phyloP scores from a whole-genome alignment of 2,888 invertebrate genomes.

The Ellobium chinense region DNA sequence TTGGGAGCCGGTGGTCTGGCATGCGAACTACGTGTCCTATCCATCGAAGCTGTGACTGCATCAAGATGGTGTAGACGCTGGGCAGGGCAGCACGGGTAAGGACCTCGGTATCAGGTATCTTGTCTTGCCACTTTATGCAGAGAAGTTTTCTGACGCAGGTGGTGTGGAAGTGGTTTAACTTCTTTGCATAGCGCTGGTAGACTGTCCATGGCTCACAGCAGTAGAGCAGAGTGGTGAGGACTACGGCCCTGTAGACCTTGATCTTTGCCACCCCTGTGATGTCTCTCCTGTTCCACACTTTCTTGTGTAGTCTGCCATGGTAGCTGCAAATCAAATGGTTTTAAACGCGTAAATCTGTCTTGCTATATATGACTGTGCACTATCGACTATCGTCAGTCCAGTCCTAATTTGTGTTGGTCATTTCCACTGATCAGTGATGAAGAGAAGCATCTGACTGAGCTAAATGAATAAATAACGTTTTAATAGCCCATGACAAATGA shows the following conservation, averaged over 20 bases:
- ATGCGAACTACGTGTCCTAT: slow-evolving; percentile 29
- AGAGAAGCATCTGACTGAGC: too few species aligned
- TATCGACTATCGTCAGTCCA: too few species aligned
- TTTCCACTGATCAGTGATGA: too few species aligned
- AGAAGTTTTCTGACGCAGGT: slow-evolving; percentile 3
- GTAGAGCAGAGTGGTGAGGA: too few species aligned
- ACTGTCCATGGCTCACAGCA: slow-evolving; percentile 17
- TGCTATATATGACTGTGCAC: too few species aligned
- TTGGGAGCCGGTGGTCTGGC: slow-evolving; percentile 23
- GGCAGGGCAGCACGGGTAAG: not conserved
- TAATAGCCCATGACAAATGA: too few species aligned
- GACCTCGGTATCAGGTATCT: too few species aligned
- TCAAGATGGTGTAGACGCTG: slow-evolving; percentile 13
- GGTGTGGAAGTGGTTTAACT: slow-evolving; percentile 30
- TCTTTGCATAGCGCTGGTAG: slow-evolving; percentile 22
- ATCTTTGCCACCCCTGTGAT: not conserved
- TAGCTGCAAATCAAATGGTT: too few species aligned
- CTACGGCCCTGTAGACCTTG: not conserved
- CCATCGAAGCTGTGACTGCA: slow-evolving; percentile 26
- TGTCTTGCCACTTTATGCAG: not conserved
- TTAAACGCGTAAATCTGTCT: too few species aligned
- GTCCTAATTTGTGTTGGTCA: too few species aligned
- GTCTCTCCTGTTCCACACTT: not conserved
- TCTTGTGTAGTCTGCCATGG: not conserved
- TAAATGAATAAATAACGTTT: too few species aligned